Base-by-base conservation (phyloP, 2,113 vertebrate species). In the Panthera tigris region DNA sequence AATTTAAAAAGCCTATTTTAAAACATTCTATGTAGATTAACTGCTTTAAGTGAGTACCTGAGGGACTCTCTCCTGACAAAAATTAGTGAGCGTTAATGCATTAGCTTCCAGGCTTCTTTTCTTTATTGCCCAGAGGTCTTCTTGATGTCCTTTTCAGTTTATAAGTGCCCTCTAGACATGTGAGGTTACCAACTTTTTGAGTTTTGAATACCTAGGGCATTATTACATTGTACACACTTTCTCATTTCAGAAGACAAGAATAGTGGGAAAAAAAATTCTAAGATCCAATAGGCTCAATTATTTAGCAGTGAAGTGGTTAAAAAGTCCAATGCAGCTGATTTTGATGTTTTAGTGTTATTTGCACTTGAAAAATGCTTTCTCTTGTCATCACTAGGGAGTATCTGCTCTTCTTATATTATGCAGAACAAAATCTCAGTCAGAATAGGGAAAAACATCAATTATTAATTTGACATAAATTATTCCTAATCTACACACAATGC, bases 381-480 rank as follows among this genome's bases (percentile, higher is more conserved):
- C 95, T 97, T 97, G 73, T 97, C 96, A 97, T 97, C 95, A 97
- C 50, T 1, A 1, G 84, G 91, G 94, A 98, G 63, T 89, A 96
- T 84, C 76, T 80, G 92, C 66, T 98, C 65, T 95, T 97, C 93
- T 98, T 21, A 96, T 95, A 95, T 97, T 98, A 98, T 98, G 93
- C 96, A 98, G 97, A 98, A 97, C 36, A 97, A 98, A 98, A 98
- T 96, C 82, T 98, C 91, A 95, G 57, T 84, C 39, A 93, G 69
- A 78, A 97, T 89, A 95, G 97, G 65, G 84, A 87, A 96, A 81
- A 79, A 6, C 33, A 98, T 98, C 81, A 98, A 98, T 98, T 98
- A 98, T 99, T 98, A 98, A 99, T 97, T 96, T 97, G 96, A 97
- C 92, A 99, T 99, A 98, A 99, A 99, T 99, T 98, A 99, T 99